Evolutionary conservation across 2,888 invertebrate species (phyloP).

Genomic region (Volucella zonaria): DNA sequence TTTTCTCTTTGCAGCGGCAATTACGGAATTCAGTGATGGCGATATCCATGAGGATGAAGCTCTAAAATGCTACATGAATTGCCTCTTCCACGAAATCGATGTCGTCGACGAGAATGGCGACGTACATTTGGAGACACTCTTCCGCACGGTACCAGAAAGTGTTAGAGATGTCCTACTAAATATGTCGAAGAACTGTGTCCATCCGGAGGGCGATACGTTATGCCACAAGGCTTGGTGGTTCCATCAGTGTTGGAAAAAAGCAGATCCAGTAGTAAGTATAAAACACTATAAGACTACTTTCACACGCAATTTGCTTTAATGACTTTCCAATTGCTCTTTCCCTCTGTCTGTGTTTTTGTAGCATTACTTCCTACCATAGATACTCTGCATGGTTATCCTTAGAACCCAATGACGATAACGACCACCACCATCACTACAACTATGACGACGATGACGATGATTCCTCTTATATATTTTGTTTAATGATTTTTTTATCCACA

Average conservation of each 20-base stretch:
- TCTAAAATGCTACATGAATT: constrained; percentile 79
- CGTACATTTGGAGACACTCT: constrained; percentile 77
- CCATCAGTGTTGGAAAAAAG: constrained; percentile 78
- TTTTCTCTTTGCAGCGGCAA: constrained; percentile 74
- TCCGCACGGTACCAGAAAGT: constrained; percentile 75
- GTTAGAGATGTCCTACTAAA: constrained; percentile 76
- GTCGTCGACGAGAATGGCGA: constrained; percentile 78
- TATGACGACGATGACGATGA: constrained; percentile 24
- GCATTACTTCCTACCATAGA: constrained; percentile 75
- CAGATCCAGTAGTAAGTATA: constrained; percentile 77
- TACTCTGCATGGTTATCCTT: constrained; percentile 8
- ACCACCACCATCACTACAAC: neutral
- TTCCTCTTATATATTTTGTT: neutral
- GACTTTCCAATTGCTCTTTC: constrained; percentile 26
- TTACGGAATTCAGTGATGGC: constrained; percentile 78
- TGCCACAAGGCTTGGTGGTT: constrained; percentile 79
- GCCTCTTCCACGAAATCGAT: constrained; percentile 77
- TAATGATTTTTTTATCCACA: neutral
- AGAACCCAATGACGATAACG: neutral
- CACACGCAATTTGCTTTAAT: constrained; percentile 48
- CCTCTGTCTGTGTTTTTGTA: constrained; percentile 27
- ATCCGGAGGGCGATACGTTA: constrained; percentile 76
- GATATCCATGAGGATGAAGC: constrained; percentile 78
- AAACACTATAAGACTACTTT: constrained; percentile 17
- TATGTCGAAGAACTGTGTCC: constrained; percentile 77